Percentiles rank a stretch among this genome's conserved stretches.
These are phyloP conservation scores for Aythya baeri DNA, from an alignment of 2,113 vertebrate species.

Conservation along the genomic window DNA sequence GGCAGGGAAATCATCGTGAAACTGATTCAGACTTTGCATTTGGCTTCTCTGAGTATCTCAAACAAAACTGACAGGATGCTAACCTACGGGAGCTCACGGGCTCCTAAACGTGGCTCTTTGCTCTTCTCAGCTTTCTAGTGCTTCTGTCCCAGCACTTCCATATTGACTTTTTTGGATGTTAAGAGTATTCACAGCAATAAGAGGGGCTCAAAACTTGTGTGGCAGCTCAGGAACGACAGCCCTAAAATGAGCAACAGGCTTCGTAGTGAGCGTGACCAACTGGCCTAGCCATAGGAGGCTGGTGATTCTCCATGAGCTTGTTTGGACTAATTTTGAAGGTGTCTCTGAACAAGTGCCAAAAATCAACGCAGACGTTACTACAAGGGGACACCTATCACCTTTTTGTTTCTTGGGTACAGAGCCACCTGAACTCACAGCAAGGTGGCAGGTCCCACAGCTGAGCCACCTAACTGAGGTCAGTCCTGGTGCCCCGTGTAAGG, in stretches of 20 bases:
- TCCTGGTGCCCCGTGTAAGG: background rate
- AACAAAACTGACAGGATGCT: background rate
- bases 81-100: fast-evolving
- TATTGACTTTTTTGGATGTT: background rate
- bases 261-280: background rate
- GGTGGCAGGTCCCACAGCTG: background rate
- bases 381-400: background rate
- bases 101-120: background rate
- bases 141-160: conserved; percentile 1
- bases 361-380: background rate
- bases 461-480: background rate
- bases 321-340: conserved; percentile 18
- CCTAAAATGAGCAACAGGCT: conserved; percentile 7
- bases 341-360: background rate
- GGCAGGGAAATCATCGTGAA: background rate
- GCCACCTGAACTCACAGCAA: background rate
- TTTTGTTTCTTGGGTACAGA: background rate
- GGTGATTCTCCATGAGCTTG: background rate
- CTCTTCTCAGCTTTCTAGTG: background rate
- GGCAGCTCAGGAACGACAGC: background rate
- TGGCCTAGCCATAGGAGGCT: background rate
- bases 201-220: background rate
- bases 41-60: background rate
- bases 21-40: background rate
- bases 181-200: background rate